Percentiles rank a stretch among this genome's conserved stretches.
phyloP scores from a whole-genome alignment of 37 sponge, comb jelly and placozoan genomes.

The Lycopodina hypogea region DNA sequence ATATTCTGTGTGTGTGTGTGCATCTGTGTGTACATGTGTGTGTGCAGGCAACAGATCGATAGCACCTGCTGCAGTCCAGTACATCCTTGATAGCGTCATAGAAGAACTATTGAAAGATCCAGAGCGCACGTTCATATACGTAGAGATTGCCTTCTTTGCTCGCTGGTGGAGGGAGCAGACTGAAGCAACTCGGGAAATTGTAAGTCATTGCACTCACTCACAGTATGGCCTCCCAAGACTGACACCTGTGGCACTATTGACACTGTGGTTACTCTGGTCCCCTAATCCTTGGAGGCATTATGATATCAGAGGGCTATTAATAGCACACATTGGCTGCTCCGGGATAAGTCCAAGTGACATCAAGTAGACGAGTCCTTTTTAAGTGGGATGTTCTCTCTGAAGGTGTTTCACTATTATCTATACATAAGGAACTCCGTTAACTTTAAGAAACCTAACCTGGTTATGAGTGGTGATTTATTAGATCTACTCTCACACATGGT shows the following conservation, averaged over 20 bases:
- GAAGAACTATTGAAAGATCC: constrained; percentile 64
- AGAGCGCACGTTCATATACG: constrained; percentile 82
- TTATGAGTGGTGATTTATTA: too few relatives aligned
- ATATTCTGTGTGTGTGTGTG: too few relatives aligned
- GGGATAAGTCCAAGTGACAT: too few relatives aligned
- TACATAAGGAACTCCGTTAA: too few relatives aligned
- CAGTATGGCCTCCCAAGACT: not conserved
- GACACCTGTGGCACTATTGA: not conserved
- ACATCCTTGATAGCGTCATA: constrained; percentile 88
- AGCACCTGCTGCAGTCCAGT: constrained; percentile 73
- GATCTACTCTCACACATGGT: too few relatives aligned
- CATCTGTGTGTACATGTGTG: too few relatives aligned
- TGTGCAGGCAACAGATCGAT: not conserved
- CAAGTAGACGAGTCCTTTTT: too few relatives aligned
- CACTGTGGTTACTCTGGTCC: not conserved
- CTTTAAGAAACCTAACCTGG: too few relatives aligned
- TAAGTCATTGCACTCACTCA: constrained; percentile 15
- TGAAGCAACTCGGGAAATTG: constrained; percentile 51
- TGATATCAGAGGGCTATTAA: too few relatives aligned
- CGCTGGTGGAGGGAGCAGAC: constrained; percentile 88
- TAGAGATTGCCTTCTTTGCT: constrained; percentile 88
- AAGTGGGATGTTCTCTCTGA: too few relatives aligned
- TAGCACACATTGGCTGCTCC: too few relatives aligned
- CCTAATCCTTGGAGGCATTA: not conserved
- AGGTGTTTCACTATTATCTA: too few relatives aligned